Percentiles rank a stretch among this genome's conserved stretches.
These are phyloP conservation scores for Tenthredo notha DNA, from an alignment of 2,888 invertebrate species.

Conservation along the genomic window DNA sequence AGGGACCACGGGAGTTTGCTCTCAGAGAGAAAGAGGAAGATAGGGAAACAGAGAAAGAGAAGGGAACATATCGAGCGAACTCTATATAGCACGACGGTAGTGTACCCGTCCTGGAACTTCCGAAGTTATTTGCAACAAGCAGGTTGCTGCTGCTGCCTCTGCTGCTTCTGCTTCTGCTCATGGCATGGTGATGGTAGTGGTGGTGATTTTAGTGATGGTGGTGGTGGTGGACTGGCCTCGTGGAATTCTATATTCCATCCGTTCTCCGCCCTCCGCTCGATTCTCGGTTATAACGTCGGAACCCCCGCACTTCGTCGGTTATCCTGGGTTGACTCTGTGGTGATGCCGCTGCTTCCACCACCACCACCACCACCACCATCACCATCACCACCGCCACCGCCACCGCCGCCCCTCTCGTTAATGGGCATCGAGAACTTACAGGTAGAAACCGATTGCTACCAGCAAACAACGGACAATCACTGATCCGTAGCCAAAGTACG, in stretches of 20 bases:
- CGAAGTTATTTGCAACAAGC: constrained; percentile 71
- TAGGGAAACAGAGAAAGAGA: constrained; percentile 45
- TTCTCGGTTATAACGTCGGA: constrained; percentile 39
- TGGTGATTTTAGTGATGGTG: constrained; percentile 15
- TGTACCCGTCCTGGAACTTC: constrained; percentile 64
- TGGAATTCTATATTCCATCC: constrained; percentile 63
- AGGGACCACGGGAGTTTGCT: constrained; percentile 37
- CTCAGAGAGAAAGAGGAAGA: constrained; percentile 54
- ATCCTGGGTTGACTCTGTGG: background rate
- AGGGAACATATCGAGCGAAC: constrained; percentile 44
- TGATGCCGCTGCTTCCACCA: constrained; percentile 27
- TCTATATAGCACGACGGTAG: constrained; percentile 53
- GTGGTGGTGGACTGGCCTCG: constrained; percentile 62
- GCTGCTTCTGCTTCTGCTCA: background rate
- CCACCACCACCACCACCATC: constrained; percentile 34
- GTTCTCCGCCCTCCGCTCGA: constrained; percentile 57
- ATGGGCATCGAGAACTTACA: constrained; percentile 41
- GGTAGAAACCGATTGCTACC: constrained; percentile 47
- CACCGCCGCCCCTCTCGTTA: constrained; percentile 28
- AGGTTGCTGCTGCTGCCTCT: constrained; percentile 56
- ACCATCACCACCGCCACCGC: constrained; percentile 15
- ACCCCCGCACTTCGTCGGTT: constrained; percentile 33
- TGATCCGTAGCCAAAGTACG: constrained; percentile 12
- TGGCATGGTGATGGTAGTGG: background rate
- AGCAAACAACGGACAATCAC: constrained; percentile 28